A percentile compares a stretch with the other conserved stretches of the same genome.
Evolutionary conservation across 2,888 invertebrate species (phyloP).

Genomic region (Teinopalpus imperialis): DNA sequence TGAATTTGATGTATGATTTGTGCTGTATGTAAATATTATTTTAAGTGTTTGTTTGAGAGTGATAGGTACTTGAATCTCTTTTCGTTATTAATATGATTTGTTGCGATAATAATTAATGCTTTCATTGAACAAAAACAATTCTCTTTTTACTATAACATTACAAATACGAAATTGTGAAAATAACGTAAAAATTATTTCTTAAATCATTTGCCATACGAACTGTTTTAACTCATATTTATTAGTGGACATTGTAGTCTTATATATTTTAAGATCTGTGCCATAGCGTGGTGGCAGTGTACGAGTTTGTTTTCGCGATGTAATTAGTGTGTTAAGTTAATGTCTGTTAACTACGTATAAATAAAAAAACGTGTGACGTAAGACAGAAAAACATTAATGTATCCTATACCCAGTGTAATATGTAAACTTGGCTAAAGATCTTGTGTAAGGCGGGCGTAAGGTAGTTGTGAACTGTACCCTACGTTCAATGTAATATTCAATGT

Average conservation of each 20-base stretch:
- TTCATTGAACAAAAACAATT: constrained; percentile 13
- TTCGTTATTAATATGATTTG: constrained; percentile 55
- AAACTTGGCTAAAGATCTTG: constrained; percentile 14
- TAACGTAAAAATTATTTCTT: neutral
- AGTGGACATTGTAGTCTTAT: constrained; percentile 56
- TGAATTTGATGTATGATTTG: constrained; percentile 70
- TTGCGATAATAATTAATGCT: constrained; percentile 37
- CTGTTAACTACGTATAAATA: constrained; percentile 68
- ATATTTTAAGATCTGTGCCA: constrained; percentile 76
- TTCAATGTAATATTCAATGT: constrained; percentile 23
- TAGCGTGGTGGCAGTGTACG: constrained; percentile 72
- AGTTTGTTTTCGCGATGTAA: constrained; percentile 67
- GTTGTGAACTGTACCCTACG: constrained; percentile 10
- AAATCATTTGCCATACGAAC: constrained; percentile 17
- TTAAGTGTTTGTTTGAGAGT: constrained; percentile 76
- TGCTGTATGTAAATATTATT: constrained; percentile 79
- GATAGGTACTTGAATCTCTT: constrained; percentile 79
- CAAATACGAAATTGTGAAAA: neutral
- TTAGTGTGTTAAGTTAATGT: constrained; percentile 67
- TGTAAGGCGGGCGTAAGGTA: constrained; percentile 3
- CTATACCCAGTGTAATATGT: constrained; percentile 42
- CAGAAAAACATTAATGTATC: constrained; percentile 43
- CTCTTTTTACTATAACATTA: constrained; percentile 2
- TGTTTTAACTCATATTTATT: constrained; percentile 38
- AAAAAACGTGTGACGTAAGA: constrained; percentile 59